Evolutionary conservation across 2,888 invertebrate species (phyloP).

Genomic region (Stegana nigrithorax): DNA sequence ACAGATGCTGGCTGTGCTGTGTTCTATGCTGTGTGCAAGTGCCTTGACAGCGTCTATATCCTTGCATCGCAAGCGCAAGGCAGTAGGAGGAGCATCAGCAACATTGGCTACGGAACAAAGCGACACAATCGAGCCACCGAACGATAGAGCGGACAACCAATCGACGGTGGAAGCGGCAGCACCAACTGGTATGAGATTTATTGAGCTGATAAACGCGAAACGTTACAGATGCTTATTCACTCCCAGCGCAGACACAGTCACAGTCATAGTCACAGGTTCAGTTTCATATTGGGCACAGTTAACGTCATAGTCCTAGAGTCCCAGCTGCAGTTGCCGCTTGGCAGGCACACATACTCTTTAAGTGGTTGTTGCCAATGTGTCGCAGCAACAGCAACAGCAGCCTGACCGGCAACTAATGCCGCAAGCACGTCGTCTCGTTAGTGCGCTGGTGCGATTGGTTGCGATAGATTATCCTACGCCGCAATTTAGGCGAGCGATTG

Average conservation of each 20-base stretch:
- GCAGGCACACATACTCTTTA: neutral
- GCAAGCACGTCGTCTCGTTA: constrained; percentile 60
- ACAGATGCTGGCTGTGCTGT: no score
- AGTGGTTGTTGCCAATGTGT: constrained; percentile 14
- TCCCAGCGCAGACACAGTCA: constrained; percentile 49
- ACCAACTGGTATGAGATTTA: constrained; percentile 48
- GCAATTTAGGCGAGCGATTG: constrained; percentile 44
- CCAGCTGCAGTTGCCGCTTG: neutral
- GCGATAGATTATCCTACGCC: constrained; percentile 39
- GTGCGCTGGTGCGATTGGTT: constrained; percentile 52
- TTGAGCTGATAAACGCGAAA: constrained; percentile 64
- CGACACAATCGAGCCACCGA: neutral
- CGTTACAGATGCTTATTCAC: constrained; percentile 66
- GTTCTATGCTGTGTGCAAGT: no score
- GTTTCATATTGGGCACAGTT: constrained; percentile 27
- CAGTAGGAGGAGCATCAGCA: no score
- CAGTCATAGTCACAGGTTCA: constrained; percentile 32
- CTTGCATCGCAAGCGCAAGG: no score
- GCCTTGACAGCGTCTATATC: no score
- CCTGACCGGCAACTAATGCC: constrained; percentile 35
- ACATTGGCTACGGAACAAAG: no score
- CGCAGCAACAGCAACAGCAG: no score
- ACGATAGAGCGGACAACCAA: no score
- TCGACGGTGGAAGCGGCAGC: constrained; percentile 23
- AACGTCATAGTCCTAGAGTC: neutral